Conservation (phyloP, 2,888 invertebrate species). For the Epirrhoe alternata region DNA sequence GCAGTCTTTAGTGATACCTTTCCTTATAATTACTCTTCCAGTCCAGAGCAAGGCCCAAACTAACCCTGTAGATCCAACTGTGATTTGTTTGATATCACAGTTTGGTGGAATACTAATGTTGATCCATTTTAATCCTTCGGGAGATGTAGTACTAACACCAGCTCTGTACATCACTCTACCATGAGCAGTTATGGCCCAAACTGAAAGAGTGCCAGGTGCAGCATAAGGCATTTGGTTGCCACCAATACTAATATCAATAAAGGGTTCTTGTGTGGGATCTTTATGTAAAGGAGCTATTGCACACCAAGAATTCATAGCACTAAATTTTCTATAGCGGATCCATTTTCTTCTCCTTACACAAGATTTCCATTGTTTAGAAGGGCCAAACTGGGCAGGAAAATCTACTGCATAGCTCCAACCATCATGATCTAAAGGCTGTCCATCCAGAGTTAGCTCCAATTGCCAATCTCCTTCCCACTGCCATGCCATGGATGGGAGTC, state of each 20-base stretch:
- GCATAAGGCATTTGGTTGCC: slow-evolving; percentile 93
- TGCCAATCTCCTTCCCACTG: slow-evolving; percentile 98
- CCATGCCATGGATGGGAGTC: slow-evolving; percentile 97
- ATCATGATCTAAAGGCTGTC: slow-evolving; percentile 94
- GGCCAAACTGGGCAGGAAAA: slow-evolving; percentile 93
- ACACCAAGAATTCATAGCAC: slow-evolving; percentile 96
- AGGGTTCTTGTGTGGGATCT: slow-evolving; percentile 96
- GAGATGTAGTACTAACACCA: slow-evolving; percentile 91
- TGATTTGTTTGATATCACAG: slow-evolving; percentile 93
- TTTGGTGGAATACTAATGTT: slow-evolving; percentile 90
- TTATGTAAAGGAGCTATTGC: slow-evolving; percentile 95
- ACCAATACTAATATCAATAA: slow-evolving; percentile 95
- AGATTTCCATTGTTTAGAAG: slow-evolving; percentile 94
- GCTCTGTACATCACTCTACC: slow-evolving; percentile 95
- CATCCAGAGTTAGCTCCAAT: slow-evolving; percentile 92
- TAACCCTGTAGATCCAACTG: slow-evolving; percentile 93
- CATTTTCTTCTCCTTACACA: slow-evolving; percentile 95
- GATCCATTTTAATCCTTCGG: slow-evolving; percentile 95
- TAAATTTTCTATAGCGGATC: slow-evolving; percentile 94
- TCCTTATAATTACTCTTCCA: slow-evolving; percentile 92
- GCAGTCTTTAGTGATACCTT: slow-evolving; percentile 92
- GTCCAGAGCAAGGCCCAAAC: slow-evolving; percentile 95
- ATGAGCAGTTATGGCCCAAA: slow-evolving; percentile 97
- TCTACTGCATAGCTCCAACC: slow-evolving; percentile 98
- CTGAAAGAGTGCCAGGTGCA: slow-evolving; percentile 89